These are phyloP conservation scores for Anthrax anthrax DNA, from an alignment of 2,888 invertebrate genomes.

Conservation along the genomic window DNA sequence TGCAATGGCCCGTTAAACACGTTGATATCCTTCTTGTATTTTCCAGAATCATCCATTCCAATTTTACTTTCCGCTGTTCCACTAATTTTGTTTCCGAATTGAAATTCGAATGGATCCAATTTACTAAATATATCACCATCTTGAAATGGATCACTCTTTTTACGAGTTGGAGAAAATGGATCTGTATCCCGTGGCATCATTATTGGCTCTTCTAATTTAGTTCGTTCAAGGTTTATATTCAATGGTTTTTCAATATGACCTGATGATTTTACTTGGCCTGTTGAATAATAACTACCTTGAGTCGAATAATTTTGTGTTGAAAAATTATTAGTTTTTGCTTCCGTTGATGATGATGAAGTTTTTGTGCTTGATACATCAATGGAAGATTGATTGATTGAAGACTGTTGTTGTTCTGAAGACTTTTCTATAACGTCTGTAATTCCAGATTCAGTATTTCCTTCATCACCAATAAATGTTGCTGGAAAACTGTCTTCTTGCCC, in stretches of 20 bases:
- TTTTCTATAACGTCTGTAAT: not conserved
- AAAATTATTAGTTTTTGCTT: constrained; percentile 1
- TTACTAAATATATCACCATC: constrained; percentile 34
- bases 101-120: constrained; percentile 31
- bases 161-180: constrained; percentile 34
- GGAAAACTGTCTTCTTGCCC: constrained; percentile 18
- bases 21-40: constrained; percentile 24
- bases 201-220: constrained; percentile 22
- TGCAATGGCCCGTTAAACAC: constrained; percentile 52
- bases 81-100: constrained; percentile 11
- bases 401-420: not conserved
- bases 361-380: constrained; percentile 2
- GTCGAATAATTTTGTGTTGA: not conserved
- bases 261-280: constrained; percentile 10
- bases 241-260: constrained; percentile 9
- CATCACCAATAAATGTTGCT: constrained; percentile 10
- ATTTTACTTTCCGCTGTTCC: constrained; percentile 18
- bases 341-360: not conserved
- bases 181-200: constrained; percentile 32
- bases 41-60: constrained; percentile 24
- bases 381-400: too few species aligned
- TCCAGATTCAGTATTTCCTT: not conserved
- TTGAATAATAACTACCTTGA: constrained; percentile 9
- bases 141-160: constrained; percentile 53
- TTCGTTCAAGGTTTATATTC: constrained; percentile 23